Evolutionary conservation across 2,797 vertebrate species (phyloP).

Genomic region (Streptopelia turtur): DNA sequence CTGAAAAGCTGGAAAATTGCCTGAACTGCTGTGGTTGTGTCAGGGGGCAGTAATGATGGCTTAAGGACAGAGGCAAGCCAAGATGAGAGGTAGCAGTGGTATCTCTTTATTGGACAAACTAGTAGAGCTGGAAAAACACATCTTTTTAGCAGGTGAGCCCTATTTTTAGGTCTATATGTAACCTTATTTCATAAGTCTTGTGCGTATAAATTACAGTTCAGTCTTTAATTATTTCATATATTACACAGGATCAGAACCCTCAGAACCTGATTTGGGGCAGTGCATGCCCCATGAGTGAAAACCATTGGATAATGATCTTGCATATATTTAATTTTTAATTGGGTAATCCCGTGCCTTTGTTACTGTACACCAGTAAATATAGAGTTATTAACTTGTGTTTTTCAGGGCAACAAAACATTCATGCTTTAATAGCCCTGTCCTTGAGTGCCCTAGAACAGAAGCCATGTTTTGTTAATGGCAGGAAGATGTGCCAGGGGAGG

Average conservation of each 20-base stretch:
- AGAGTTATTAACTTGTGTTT: not conserved
- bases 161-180: not conserved
- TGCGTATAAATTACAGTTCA: not conserved
- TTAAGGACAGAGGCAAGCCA: not conserved
- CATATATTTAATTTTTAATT: not conserved
- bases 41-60: not conserved
- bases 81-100: not conserved
- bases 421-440: not conserved
- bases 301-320: not conserved
- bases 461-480: not conserved
- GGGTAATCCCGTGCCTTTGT: not conserved
- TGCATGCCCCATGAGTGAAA: not conserved
- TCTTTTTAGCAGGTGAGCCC: not conserved
- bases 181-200: not conserved
- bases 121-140: not conserved
- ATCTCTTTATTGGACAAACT: not conserved
- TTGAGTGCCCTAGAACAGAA: not conserved
- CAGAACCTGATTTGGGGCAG: not conserved
- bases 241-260: not conserved
- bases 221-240: not conserved
- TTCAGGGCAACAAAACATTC: not conserved
- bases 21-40: rapidly evolving
- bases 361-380: not conserved
- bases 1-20: not conserved
- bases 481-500: too few species aligned